These are phyloP conservation scores for Mallotus villosus DNA, from an alignment of 2,797 vertebrate genomes.

Conservation along the genomic window DNA sequence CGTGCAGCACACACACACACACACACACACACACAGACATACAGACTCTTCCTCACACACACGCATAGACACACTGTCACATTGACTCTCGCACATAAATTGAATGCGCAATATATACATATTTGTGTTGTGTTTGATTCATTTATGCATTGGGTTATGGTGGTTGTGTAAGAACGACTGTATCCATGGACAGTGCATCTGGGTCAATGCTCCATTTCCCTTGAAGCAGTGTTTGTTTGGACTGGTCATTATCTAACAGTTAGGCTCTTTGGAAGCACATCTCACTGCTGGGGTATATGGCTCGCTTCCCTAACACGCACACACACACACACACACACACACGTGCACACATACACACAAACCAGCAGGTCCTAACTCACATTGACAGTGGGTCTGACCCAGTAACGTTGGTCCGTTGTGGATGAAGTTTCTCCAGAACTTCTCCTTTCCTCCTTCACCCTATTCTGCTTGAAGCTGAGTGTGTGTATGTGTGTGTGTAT, in stretches of 20 bases:
- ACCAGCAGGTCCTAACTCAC: constrained; percentile 29
- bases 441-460: constrained; percentile 7
- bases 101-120: neutral
- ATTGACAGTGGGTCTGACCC: constrained; percentile 41
- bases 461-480: constrained; percentile 26
- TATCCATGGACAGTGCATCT: neutral
- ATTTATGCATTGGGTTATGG: neutral
- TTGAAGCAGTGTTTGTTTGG: constrained; percentile 16
- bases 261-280: constrained; percentile 7
- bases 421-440: constrained; percentile 17
- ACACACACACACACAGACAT: neutral
- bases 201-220: neutral
- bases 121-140: neutral
- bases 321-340: constrained; percentile 33
- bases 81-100: neutral
- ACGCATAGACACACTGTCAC: neutral
- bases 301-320: constrained; percentile 30
- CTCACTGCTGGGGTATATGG: constrained; percentile 3
- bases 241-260: constrained; percentile 25
- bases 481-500: constrained; percentile 14
- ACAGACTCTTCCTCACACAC: neutral
- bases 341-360: neutral
- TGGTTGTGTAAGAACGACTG: neutral
- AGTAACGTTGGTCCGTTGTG: constrained; percentile 21
- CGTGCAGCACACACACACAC: constrained; percentile 11